Base-by-base conservation (phyloP, 2,797 vertebrate species). In the Tokudaia muenninki region DNA sequence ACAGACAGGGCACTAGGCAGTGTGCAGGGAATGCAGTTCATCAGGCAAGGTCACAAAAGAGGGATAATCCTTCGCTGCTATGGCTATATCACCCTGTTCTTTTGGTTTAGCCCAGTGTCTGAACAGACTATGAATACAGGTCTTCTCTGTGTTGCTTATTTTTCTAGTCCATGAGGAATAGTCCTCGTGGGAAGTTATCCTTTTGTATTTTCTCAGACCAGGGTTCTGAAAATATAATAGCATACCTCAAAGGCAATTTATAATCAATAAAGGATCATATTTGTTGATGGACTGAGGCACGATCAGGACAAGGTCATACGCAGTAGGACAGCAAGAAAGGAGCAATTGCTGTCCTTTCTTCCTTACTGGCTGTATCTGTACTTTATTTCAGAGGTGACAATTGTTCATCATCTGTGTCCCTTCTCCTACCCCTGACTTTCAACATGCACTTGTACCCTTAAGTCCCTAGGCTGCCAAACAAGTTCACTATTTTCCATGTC, bases 141-240 rank as follows among this genome's bases (percentile, higher is more conserved):
- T 74, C 82, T 87, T 80, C 11, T 29, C 37, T 95, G 90, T 1
- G 1, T 59, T 72, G 83, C 83, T 96, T 82, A 61, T 88, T 90
- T 90, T 88, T 86, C 17, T 80, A 44, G 55, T 82, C 41, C 8
- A 5, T 50, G 70, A 77, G 84, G 59, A 83, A 14, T 6, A 26
- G 61, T 37, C 90, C 47, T 74, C 63, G 12, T 10, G 52, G 37
- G 84, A 94, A 75, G 26, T 16, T 22, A 52, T 16, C 6, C 37
- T 41, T 92, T 63, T 44, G 70, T n/a, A 47, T 81, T 22, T 97
- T 91, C 81, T 95, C 61, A 84, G 47, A 75, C 37, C 67, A 92
- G 31, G 37, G 29, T 90, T n/a, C 88, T 92, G n/a, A 92, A 81
- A 59, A 59, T 31, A 94, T 0, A 13, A 29, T 63, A 26, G 22